These are phyloP conservation scores for Trogon surrucura DNA, from an alignment of 2,113 vertebrate genomes.

Conservation along the genomic window DNA sequence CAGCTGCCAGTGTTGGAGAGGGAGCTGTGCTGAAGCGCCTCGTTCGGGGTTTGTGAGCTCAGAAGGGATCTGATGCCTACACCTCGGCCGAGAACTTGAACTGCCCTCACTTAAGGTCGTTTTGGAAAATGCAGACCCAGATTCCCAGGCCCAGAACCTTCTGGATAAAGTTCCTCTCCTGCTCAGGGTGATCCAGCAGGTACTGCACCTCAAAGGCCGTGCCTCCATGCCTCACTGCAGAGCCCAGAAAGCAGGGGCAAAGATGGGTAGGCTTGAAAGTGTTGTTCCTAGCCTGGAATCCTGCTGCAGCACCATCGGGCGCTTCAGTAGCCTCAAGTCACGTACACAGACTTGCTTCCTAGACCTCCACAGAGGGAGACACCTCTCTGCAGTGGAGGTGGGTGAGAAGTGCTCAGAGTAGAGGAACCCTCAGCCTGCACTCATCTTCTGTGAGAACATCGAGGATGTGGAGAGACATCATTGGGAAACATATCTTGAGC, in stretches of 20 bases:
- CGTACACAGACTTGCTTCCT: background rate
- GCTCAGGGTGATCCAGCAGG: rapidly evolving
- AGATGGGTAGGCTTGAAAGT: background rate
- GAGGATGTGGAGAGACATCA: background rate
- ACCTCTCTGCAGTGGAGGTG: background rate
- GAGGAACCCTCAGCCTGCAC: background rate
- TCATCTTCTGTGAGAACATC: background rate
- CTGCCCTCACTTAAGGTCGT: background rate
- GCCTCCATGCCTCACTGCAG: background rate
- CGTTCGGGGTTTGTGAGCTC: background rate
- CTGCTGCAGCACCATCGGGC: background rate
- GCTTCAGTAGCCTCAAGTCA: background rate
- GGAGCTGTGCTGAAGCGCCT: background rate
- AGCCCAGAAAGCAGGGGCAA: background rate
- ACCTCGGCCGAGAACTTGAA: background rate
- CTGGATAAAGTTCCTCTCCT: background rate
- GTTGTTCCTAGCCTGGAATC: background rate
- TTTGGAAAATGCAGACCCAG: background rate
- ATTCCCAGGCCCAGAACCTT: background rate
- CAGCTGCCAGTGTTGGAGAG: background rate
- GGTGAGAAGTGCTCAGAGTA: background rate
- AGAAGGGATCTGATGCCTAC: background rate
- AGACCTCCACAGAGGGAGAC: background rate
- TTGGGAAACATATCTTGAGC: background rate
- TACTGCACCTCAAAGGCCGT: background rate